Evolutionary conservation across 2,888 invertebrate species (phyloP).

Genomic region (Leptinotarsa haldemani): DNA sequence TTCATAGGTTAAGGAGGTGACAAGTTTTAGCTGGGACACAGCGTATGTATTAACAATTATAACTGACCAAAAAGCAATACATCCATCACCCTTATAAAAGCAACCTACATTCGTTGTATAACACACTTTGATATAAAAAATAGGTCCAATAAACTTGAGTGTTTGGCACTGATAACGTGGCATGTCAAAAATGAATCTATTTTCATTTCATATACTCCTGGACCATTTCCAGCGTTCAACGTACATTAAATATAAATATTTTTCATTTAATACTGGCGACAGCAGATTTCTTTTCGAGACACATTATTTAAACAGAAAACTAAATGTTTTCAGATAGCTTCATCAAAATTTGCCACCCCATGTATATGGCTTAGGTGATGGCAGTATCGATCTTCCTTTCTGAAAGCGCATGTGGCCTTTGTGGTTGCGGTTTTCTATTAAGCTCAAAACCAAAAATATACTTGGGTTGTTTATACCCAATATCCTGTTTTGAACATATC

Average conservation of each 20-base stretch:
- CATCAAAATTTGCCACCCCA: not conserved
- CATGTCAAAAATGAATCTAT: constrained; percentile 9
- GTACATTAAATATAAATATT: constrained; percentile 12
- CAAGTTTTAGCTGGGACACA: too few relatives aligned
- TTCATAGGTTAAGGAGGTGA: too few relatives aligned
- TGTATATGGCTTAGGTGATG: not conserved
- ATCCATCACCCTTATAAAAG: not conserved
- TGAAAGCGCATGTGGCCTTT: not conserved
- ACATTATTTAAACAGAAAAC: not conserved
- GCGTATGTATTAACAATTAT: too few relatives aligned
- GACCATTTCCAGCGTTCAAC: constrained; percentile 7
- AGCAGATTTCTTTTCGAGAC: not conserved
- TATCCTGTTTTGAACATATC: constrained; percentile 1
- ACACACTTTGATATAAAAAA: constrained; percentile 1
- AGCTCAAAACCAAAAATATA: not conserved
- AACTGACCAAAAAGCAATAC: not conserved
- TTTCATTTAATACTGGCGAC: constrained; percentile 2
- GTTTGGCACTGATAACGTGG: constrained; percentile 15
- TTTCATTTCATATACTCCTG: constrained; percentile 12
- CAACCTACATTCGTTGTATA: constrained; percentile 5
- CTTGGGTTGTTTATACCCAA: constrained; percentile 3
- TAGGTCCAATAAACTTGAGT: constrained; percentile 12
- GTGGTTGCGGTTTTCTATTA: not conserved
- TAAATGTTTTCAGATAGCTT: not conserved
- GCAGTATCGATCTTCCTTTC: not conserved